Conservation (phyloP, 2,113 vertebrate species). For the Panurus biarmicus region DNA sequence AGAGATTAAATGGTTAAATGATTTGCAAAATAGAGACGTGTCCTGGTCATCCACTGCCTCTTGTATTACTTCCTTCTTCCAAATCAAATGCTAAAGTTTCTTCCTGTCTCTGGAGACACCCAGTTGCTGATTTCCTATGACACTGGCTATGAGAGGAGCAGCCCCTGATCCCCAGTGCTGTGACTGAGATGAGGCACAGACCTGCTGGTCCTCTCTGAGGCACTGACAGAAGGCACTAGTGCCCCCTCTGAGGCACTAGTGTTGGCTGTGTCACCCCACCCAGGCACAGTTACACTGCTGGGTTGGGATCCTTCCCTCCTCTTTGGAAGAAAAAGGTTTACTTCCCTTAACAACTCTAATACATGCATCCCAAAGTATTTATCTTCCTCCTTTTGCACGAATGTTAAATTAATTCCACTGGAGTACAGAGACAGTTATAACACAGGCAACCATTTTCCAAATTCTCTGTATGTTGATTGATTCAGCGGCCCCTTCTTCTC, state of each 20-base stretch:
- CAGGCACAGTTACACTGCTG: not conserved
- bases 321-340: not conserved
- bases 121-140: fast-evolving
- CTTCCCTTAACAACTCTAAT: not conserved
- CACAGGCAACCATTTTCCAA: not conserved
- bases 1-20: not conserved
- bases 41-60: not conserved
- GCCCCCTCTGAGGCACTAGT: not conserved
- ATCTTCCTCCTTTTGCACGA: not conserved
- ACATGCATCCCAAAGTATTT: fast-evolving
- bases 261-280: not conserved
- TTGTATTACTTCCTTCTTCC: not conserved
- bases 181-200: not conserved
- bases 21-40: not conserved
- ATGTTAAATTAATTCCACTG: not conserved
- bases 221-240: fast-evolving
- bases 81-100: not conserved
- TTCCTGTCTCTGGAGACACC: not conserved
- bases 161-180: not conserved
- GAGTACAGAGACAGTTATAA: not conserved
- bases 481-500: not conserved
- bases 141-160: not conserved
- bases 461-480: not conserved
- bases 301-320: not conserved
- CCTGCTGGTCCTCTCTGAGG: not conserved